Conservation (phyloP, 92 coral and sea anemone species). For the Phymanthus crucifer region DNA sequence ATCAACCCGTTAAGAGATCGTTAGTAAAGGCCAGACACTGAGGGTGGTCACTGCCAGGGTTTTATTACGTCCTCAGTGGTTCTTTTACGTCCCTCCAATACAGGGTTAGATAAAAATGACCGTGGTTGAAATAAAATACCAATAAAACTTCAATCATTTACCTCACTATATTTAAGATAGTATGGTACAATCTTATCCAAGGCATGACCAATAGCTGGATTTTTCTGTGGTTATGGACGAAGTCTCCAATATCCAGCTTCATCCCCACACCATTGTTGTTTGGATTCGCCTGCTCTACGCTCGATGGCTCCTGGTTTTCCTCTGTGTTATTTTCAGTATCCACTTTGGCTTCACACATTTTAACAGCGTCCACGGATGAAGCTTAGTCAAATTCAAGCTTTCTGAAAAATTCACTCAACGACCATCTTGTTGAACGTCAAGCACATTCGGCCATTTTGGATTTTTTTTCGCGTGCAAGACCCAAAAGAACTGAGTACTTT, state of each 20-base stretch:
- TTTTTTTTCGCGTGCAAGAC: no score
- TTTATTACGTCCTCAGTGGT: no score
- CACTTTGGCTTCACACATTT: conserved; percentile 19
- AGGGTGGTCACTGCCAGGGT: no score
- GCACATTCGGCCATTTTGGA: neutral
- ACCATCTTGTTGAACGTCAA: neutral
- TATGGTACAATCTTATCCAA: conserved; percentile 27
- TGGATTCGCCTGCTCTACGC: neutral
- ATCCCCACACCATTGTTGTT: conserved; percentile 35
- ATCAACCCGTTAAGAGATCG: no score
- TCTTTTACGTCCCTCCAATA: no score
- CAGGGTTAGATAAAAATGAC: neutral
- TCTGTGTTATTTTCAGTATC: neutral
- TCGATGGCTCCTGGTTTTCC: neutral
- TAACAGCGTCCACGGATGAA: neutral
- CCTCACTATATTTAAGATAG: conserved; percentile 32
- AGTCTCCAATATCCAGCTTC: conserved; percentile 64
- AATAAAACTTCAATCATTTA: neutral
- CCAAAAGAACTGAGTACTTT: no score
- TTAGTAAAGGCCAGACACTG: no score
- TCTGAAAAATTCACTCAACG: neutral
- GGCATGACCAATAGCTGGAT: conserved; percentile 44
- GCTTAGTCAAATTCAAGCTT: neutral
- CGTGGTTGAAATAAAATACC: no score
- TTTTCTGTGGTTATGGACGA: conserved; percentile 54